These are phyloP conservation scores for Gymnocephalus cernua DNA, from an alignment of 2,113 vertebrate genomes.

Conservation along the genomic window DNA sequence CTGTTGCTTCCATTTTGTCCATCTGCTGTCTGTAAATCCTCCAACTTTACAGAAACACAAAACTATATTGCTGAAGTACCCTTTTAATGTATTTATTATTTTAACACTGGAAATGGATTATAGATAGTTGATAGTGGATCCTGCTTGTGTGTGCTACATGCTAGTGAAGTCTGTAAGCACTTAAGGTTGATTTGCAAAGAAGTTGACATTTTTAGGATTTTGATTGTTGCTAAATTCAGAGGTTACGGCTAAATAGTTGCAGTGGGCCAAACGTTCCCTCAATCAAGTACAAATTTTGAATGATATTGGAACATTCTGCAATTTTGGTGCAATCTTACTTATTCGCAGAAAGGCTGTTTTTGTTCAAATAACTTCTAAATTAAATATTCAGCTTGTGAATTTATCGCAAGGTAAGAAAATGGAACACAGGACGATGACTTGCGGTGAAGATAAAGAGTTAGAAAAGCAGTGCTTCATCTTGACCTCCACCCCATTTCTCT, in stretches of 20 bases:
- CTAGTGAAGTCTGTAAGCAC: neutral
- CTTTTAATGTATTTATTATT: too few relatives aligned
- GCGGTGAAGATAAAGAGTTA: conserved; percentile 79
- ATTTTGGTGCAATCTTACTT: neutral
- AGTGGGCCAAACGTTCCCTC: neutral
- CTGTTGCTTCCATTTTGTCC: too few relatives aligned
- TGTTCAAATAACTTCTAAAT: neutral
- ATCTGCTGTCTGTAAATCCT: too few relatives aligned
- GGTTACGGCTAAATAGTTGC: neutral
- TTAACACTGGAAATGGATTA: neutral
- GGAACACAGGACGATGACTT: conserved; percentile 79
- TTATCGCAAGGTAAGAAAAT: conserved; percentile 24
- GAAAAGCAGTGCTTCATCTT: conserved; percentile 90
- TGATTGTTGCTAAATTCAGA: neutral
- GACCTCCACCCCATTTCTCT: conserved; percentile 86
- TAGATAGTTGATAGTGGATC: too few relatives aligned
- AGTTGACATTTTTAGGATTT: neutral
- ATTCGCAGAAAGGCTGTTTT: neutral
- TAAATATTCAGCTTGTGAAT: conserved; percentile 9
- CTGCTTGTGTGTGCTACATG: too few relatives aligned
- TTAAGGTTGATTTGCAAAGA: neutral
- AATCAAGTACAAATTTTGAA: neutral
- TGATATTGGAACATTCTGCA: neutral
- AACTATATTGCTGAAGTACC: too few relatives aligned
- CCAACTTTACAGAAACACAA: too few relatives aligned